A percentile compares a stretch with the other conserved stretches of the same genome.
Evolutionary conservation across 2,113 vertebrate genomes (phyloP).

Genomic region (Siphamia tubifer): DNA sequence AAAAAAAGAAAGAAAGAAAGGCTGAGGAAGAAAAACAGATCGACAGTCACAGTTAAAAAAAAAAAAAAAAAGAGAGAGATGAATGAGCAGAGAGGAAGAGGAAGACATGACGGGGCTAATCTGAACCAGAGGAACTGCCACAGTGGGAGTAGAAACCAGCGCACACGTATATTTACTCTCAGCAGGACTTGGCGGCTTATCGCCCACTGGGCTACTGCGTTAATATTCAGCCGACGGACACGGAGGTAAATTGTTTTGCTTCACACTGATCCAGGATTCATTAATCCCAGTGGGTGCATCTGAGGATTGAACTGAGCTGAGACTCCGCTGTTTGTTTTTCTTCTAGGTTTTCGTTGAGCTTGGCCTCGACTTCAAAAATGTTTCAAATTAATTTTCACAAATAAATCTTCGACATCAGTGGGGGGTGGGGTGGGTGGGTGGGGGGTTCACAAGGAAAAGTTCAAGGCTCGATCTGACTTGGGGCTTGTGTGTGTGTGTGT

Average conservation of each 20-base stretch:
- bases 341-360: neutral
- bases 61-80: too few species aligned
- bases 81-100: constrained; percentile 30
- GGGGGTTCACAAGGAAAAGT: too few species aligned
- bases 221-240: constrained; percentile 29
- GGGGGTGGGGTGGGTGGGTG: too few species aligned
- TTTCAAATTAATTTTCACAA: neutral
- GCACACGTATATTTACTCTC: neutral
- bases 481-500: too few species aligned
- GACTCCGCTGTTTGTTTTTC: neutral
- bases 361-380: neutral
- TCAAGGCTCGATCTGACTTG: too few species aligned
- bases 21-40: neutral
- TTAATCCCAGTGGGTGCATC: constrained; percentile 21
- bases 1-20: neutral
- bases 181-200: constrained; percentile 20
- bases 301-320: neutral
- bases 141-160: constrained; percentile 18
- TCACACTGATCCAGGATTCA: constrained; percentile 31
- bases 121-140: constrained; percentile 5
- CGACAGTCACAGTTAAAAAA: neutral
- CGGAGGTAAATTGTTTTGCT: constrained; percentile 40
- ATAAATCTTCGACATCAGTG: too few species aligned
- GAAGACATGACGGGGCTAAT: constrained; percentile 39
- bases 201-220: constrained; percentile 14